Evolutionary conservation across 2,797 vertebrate genomes (phyloP).

Genomic region (Adelosebastes latens): DNA sequence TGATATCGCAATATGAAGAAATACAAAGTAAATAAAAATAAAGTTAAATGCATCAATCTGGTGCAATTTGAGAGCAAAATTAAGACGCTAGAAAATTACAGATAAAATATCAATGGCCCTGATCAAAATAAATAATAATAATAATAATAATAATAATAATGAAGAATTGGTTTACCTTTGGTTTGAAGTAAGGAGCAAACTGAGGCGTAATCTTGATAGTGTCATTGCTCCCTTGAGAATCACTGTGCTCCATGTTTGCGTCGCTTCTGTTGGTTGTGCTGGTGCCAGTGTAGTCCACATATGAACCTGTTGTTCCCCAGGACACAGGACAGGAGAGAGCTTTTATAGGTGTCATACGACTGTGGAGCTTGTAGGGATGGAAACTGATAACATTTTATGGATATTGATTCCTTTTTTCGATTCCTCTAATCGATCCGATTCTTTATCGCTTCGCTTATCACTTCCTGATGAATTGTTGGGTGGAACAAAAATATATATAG

Average conservation of each 20-base stretch:
- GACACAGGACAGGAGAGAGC: neutral
- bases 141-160: neutral
- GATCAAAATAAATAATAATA: neutral
- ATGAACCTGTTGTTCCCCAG: slow-evolving; percentile 85
- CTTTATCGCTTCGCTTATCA: no score
- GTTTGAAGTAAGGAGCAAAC: slow-evolving; percentile 88
- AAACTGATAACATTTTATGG: neutral
- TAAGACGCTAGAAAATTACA: neutral
- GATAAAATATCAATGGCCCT: neutral
- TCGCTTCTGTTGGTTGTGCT: slow-evolving; percentile 95
- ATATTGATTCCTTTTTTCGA: neutral
- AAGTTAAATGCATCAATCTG: no score
- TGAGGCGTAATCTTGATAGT: slow-evolving; percentile 96
- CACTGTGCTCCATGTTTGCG: slow-evolving; percentile 89
- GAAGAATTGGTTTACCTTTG: slow-evolving; percentile 71
- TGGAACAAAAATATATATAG: no score
- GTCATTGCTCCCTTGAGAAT: slow-evolving; percentile 95
- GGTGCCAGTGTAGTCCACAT: slow-evolving; percentile 91
- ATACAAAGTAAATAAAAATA: no score
- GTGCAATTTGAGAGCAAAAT: no score
- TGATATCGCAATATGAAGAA: neutral
- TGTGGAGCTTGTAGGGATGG: neutral
- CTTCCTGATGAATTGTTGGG: no score
- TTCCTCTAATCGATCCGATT: no score
- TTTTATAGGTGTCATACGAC: neutral